Evolutionary conservation across 2,888 invertebrate species (phyloP).

Genomic region (Amphimallon solstitiale): DNA sequence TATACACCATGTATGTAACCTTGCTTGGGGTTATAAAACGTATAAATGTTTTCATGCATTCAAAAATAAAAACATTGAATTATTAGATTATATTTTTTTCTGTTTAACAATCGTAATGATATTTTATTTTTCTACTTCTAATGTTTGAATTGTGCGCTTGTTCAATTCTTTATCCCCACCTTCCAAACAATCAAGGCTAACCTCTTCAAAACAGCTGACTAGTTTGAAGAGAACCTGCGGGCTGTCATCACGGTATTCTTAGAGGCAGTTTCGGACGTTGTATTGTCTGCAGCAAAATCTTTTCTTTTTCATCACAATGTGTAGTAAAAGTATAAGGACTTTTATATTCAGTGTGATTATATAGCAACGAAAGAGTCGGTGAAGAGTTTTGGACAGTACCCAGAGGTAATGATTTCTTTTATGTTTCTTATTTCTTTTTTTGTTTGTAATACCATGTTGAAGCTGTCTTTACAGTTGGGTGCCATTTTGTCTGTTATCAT

Average conservation of each 20-base stretch:
- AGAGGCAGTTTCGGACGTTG: slow-evolving; percentile 33
- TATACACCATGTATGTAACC: no score
- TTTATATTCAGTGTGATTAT: slow-evolving; percentile 49
- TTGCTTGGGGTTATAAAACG: no score
- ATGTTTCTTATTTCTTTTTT: slow-evolving; percentile 13
- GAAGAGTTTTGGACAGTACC: slow-evolving; percentile 40
- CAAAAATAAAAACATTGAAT: no score
- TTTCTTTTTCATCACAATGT: slow-evolving; percentile 48
- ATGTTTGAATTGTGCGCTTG: not conserved
- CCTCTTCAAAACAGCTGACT: slow-evolving; percentile 51
- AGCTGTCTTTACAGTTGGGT: slow-evolving; percentile 42
- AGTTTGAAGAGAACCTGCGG: slow-evolving; percentile 51
- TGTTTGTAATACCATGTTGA: slow-evolving; percentile 15
- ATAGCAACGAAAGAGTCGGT: slow-evolving; percentile 48
- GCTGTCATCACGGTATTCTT: slow-evolving; percentile 45
- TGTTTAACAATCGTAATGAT: no score
- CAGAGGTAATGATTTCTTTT: slow-evolving; percentile 44
- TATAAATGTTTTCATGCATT: no score
- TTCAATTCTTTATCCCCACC: slow-evolving; percentile 23
- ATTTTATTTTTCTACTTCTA: not conserved
- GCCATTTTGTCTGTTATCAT: slow-evolving; percentile 53
- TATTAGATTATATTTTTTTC: no score
- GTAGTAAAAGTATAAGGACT: slow-evolving; percentile 46
- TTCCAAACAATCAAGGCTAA: slow-evolving; percentile 40
- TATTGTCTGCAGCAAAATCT: slow-evolving; percentile 48